A percentile compares a stretch with the other conserved stretches of the same genome.
These are phyloP conservation scores for Patella pellucida DNA, from an alignment of 2,888 invertebrate species.

Conservation along the genomic window DNA sequence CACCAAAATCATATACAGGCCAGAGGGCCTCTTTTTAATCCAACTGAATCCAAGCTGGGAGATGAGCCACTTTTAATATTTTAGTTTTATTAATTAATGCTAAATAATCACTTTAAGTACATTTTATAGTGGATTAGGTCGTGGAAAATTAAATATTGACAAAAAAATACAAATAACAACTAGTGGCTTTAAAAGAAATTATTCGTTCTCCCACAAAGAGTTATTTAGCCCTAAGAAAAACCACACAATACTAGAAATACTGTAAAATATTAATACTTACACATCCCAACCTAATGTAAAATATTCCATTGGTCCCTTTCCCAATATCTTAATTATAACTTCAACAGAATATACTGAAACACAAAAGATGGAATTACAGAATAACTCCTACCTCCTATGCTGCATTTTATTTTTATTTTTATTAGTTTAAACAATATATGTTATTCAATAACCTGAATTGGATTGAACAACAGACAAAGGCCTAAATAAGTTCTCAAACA, in stretches of 20 bases:
- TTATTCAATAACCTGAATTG: too few relatives aligned
- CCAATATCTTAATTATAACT: conserved; percentile 81
- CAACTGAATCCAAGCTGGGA: too few relatives aligned
- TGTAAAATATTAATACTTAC: conserved; percentile 75
- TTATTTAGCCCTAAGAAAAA: neutral
- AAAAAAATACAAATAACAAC: neutral
- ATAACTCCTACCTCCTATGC: neutral
- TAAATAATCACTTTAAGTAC: too few relatives aligned
- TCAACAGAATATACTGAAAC: conserved; percentile 82
- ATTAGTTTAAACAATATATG: too few relatives aligned
- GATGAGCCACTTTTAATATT: neutral
- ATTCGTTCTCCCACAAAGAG: neutral
- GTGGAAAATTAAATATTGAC: neutral
- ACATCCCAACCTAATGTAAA: conserved; percentile 88
- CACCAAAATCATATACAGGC: too few relatives aligned
- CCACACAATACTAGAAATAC: neutral
- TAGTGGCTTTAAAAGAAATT: too few relatives aligned
- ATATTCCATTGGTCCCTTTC: conserved; percentile 81
- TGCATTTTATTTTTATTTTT: too few relatives aligned
- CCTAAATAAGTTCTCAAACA: too few relatives aligned
- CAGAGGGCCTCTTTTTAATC: too few relatives aligned
- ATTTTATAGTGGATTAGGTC: too few relatives aligned
- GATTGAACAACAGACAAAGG: too few relatives aligned
- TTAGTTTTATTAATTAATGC: neutral
- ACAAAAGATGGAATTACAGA: conserved; percentile 16